Evolutionary conservation across 2,888 invertebrate species (phyloP).

Genomic region (Lysandra coridon): DNA sequence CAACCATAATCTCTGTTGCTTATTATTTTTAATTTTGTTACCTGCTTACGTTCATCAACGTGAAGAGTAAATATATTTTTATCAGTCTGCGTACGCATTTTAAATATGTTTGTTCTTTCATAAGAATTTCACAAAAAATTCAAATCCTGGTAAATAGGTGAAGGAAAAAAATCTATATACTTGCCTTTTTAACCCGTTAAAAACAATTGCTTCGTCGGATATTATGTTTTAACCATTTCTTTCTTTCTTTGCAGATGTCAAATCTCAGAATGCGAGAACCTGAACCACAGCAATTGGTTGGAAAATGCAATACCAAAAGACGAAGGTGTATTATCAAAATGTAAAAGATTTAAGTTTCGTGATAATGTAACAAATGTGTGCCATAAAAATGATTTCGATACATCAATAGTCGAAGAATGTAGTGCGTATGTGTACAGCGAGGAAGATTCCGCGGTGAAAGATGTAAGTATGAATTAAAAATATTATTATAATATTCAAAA

Average conservation of each 20-base stretch:
- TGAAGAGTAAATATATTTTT: too few relatives aligned
- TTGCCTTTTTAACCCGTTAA: too few relatives aligned
- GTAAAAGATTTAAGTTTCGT: slow-evolving; percentile 58
- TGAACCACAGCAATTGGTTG: slow-evolving; percentile 68
- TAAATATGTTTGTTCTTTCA: too few relatives aligned
- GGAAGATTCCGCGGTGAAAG: slow-evolving; percentile 76
- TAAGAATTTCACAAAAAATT: too few relatives aligned
- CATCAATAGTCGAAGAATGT: slow-evolving; percentile 43
- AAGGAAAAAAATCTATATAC: too few relatives aligned
- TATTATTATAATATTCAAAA: too few relatives aligned
- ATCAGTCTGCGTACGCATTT: too few relatives aligned
- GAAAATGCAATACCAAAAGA: slow-evolving; percentile 74
- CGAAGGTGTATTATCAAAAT: slow-evolving; percentile 66
- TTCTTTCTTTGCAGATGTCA: slow-evolving; percentile 58
- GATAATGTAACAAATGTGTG: slow-evolving; percentile 53
- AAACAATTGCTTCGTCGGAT: background rate
- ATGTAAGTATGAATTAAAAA: slow-evolving; percentile 58
- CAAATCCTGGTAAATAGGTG: too few relatives aligned
- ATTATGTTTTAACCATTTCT: background rate
- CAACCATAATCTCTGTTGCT: too few relatives aligned
- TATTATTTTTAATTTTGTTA: too few relatives aligned
- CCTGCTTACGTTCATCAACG: too few relatives aligned
- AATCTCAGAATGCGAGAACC: slow-evolving; percentile 54
- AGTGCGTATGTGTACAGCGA: slow-evolving; percentile 48
- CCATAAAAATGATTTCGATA: slow-evolving; percentile 57